phyloP scores from a whole-genome alignment of 2,797 vertebrate genomes.

The Syngnathus acus region DNA sequence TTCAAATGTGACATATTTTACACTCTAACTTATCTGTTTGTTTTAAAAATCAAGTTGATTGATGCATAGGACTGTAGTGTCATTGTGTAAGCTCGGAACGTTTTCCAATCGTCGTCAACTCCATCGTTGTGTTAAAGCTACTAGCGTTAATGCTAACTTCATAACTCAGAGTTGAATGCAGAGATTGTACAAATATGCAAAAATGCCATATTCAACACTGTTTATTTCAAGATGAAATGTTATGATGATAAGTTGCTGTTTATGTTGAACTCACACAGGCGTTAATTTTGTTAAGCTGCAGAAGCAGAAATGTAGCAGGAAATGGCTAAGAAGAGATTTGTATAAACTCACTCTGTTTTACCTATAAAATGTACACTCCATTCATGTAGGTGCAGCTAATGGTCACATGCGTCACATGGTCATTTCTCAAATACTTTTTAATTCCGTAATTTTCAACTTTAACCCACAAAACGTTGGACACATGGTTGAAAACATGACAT shows the following conservation, averaged over 20 bases:
- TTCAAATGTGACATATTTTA: no score
- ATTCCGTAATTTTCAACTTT: not conserved
- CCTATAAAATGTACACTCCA: not conserved
- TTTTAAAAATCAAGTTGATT: no score
- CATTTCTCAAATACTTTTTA: not conserved
- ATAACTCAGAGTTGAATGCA: not conserved
- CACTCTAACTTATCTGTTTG: no score
- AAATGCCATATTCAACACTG: not conserved
- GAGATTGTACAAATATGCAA: not conserved
- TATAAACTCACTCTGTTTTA: not conserved
- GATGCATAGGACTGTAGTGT: no score
- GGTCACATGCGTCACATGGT: not conserved
- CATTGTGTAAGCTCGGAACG: no score
- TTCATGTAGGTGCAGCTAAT: not conserved
- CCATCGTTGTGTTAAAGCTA: not conserved
- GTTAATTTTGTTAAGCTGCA: not conserved
- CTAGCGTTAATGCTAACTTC: not conserved
- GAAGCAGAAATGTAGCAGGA: not conserved
- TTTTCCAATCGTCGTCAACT: no score
- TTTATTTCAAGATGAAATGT: not conserved
- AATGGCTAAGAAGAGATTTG: not conserved
- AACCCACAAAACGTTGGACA: not conserved
- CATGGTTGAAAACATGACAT: not conserved
- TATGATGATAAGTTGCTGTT: not conserved
- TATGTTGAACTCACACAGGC: not conserved